Percentiles rank a stretch among this genome's conserved stretches.
Evolutionary conservation across 2,888 invertebrate genomes (phyloP).

Genomic region (Lamellibrachia satsuma): DNA sequence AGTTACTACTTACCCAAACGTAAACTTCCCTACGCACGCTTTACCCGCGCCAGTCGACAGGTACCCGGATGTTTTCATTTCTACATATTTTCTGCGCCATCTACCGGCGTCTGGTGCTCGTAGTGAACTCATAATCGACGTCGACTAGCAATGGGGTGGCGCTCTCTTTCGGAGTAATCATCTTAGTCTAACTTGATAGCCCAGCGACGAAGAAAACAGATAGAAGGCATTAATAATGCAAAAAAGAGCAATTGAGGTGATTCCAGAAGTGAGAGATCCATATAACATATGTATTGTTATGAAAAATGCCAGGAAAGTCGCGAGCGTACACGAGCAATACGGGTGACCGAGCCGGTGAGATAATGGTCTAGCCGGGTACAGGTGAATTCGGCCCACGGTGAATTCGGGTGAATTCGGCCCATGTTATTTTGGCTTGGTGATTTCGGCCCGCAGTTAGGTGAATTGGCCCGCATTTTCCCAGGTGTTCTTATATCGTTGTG

Average conservation of each 20-base stretch:
- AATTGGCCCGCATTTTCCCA: too few relatives aligned
- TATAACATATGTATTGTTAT: too few relatives aligned
- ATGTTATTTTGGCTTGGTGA: too few relatives aligned
- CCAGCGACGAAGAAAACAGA: background rate
- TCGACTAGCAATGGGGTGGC: background rate
- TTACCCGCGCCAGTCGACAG: background rate
- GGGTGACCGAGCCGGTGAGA: background rate
- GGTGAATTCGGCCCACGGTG: too few relatives aligned
- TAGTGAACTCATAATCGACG: background rate
- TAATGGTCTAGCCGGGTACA: background rate
- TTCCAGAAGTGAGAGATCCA: too few relatives aligned
- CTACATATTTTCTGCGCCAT: background rate
- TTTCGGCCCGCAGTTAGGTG: too few relatives aligned
- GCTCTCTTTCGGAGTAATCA: background rate
- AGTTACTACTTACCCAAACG: conserved; percentile 13
- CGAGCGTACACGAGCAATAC: background rate
- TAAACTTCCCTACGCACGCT: conserved; percentile 17
- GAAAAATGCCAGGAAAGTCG: too few relatives aligned
- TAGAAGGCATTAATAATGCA: background rate
- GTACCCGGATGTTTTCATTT: conserved; percentile 17
- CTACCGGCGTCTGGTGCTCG: background rate
- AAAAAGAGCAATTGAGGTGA: background rate
- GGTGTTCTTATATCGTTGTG: too few relatives aligned
- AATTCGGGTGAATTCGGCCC: too few relatives aligned
- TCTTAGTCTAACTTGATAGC: background rate